Conservation (phyloP, 2,888 invertebrate species). For the Poecilobothrus nobilitatus region DNA sequence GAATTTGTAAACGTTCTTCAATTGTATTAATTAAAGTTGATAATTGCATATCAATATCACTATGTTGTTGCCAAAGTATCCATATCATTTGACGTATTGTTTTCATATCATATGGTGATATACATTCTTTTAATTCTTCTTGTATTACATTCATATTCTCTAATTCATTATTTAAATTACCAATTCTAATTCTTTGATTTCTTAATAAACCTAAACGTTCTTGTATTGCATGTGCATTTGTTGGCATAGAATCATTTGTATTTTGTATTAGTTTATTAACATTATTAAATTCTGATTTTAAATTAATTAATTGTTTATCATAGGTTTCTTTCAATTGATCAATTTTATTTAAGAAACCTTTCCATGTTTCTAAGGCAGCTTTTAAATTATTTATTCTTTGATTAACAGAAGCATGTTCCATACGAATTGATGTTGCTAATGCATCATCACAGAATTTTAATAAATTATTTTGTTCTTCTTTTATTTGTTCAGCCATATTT, state of each 20-base stretch:
- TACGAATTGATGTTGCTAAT: slow-evolving; percentile 66
- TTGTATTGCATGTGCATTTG: slow-evolving; percentile 55
- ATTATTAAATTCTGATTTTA: slow-evolving; percentile 56
- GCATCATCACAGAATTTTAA: slow-evolving; percentile 67
- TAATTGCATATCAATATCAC: slow-evolving; percentile 71
- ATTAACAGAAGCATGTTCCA: slow-evolving; percentile 69
- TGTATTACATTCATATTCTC: slow-evolving; percentile 65
- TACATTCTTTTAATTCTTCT: slow-evolving; percentile 74
- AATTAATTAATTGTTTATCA: slow-evolving; percentile 49
- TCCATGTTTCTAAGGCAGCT: slow-evolving; percentile 76
- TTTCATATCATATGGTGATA: slow-evolving; percentile 77
- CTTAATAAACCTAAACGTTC: slow-evolving; percentile 56
- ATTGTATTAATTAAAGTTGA: slow-evolving; percentile 61
- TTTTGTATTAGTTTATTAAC: slow-evolving; percentile 54
- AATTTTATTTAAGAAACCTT: slow-evolving; percentile 62
- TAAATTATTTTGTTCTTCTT: slow-evolving; percentile 56
- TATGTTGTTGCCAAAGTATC: slow-evolving; percentile 70
- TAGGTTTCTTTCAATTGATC: slow-evolving; percentile 55
- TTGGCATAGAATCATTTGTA: slow-evolving; percentile 49
- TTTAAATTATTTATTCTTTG: slow-evolving; percentile 71
- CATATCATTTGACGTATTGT: slow-evolving; percentile 68
- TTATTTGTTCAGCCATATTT: slow-evolving; percentile 54
- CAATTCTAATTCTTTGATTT: slow-evolving; percentile 49
- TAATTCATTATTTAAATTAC: slow-evolving; percentile 49
- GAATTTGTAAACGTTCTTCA: slow-evolving; percentile 64